Base-by-base conservation (phyloP, 2,888 invertebrate genomes). In the Troglohyphantes excavatus region DNA sequence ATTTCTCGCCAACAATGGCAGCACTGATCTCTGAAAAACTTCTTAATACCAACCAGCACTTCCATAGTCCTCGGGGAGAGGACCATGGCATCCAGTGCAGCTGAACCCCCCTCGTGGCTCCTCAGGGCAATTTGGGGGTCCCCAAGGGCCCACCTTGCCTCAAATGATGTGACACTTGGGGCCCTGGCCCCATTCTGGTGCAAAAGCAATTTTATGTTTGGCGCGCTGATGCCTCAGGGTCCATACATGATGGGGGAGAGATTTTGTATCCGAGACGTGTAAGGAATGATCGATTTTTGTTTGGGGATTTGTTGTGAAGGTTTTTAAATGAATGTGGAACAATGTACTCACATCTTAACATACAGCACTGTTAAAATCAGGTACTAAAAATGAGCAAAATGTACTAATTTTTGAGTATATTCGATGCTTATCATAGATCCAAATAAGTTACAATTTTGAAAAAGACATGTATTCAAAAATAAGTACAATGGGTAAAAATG, bases 131-230 rank as follows among this genome's bases (percentile, higher is more conserved):
- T 75, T 75, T 75, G 65, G 46, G 43, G 27, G 53, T 59, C 76
- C 85, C 78, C 78, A 68, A 26, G 68, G 78, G 70, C 61, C 78
- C 43, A 21, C 29, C 17, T 13, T 7, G 46, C 65, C 67, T 65
- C 84, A 84, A 84, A 84, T 84, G 85, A 86, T 86, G 85, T 68
- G 70, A 78, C 85, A 68, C 85, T 68, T 23, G 85, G 85, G 85
- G 13, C 59, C 61, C 23, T 65, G 53, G 39, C 27, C 82, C 75
- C 46, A 46, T 63, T 72, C 46, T n/a, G 43, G 67, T 46, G 67
- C 84, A 65, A 75, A 84, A 84, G 84, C 84, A 75, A 84, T 84
- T 84, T 84, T 75, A 75, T 84, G 84, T 84, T 75, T 29, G 9
- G 63, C 53, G 53, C 23, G 21, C 46, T 19, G 27, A 75, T 27